Evolutionary conservation across 2,797 vertebrate species (phyloP).

Genomic region (Centropyge bicolor): DNA sequence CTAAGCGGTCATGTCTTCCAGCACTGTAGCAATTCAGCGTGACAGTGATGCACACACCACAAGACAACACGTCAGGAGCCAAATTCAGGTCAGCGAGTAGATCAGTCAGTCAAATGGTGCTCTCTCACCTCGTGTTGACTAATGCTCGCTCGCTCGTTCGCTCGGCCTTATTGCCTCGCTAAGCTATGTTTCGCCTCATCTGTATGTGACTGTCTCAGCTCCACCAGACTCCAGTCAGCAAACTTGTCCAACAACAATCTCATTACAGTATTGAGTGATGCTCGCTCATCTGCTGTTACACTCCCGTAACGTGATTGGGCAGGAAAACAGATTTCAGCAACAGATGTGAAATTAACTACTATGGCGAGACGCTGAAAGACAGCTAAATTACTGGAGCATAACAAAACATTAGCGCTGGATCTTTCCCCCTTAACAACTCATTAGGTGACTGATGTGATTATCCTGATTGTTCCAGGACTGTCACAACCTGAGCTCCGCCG

Average conservation of each 20-base stretch:
- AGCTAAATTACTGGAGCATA: conserved; percentile 18
- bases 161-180: background rate
- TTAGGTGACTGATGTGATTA: conserved; percentile 29
- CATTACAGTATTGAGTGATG: conserved; percentile 17
- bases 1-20: background rate
- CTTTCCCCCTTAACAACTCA: conserved; percentile 10
- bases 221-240: background rate
- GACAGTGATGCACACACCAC: conserved; percentile 13
- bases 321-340: conserved; percentile 21
- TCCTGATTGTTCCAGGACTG: conserved; percentile 16
- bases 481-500: conserved; percentile 13
- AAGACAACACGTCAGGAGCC: conserved; percentile 4
- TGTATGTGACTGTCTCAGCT: background rate
- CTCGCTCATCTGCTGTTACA: conserved; percentile 16
- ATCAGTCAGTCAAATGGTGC: conserved; percentile 11
- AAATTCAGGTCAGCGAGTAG: conserved; percentile 20
- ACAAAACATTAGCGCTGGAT: background rate
- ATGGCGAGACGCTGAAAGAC: conserved; percentile 17
- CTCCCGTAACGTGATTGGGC: conserved; percentile 21
- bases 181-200: background rate
- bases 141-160: background rate
- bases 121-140: background rate
- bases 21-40: background rate
- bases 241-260: conserved; percentile 26
- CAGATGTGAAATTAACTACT: conserved; percentile 43